These are phyloP conservation scores for Melanotaenia nigrans DNA, from an alignment of 2,797 vertebrate genomes.

Conservation along the genomic window DNA sequence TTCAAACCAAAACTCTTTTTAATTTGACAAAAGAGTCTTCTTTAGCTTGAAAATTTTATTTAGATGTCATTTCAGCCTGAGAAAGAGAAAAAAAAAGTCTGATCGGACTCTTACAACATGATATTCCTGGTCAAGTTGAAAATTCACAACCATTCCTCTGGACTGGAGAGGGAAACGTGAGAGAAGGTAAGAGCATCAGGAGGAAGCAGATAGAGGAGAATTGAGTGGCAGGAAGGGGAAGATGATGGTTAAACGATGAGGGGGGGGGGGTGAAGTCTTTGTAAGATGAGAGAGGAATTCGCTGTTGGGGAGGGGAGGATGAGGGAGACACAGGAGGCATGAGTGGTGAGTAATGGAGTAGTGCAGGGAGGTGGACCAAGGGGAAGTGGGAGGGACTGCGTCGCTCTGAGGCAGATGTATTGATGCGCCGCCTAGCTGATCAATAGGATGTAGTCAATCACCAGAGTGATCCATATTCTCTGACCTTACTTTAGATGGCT, in stretches of 20 bases:
- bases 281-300: slow-evolving; percentile 30
- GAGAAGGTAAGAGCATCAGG: slow-evolving; percentile 15
- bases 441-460: slow-evolving; percentile 73
- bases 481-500: slow-evolving; percentile 70
- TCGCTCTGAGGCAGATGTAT: slow-evolving; percentile 68
- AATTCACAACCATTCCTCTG: slow-evolving; percentile 18
- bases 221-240: slow-evolving; percentile 32
- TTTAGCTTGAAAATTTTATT: neutral
- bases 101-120: neutral
- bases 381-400: slow-evolving; percentile 33
- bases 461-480: slow-evolving; percentile 72
- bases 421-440: slow-evolving; percentile 54
- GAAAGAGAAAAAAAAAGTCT: neutral
- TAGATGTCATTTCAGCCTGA: neutral
- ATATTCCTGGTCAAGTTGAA: slow-evolving; percentile 8
- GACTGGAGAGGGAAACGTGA: slow-evolving; percentile 18
- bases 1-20: slow-evolving; percentile 1
- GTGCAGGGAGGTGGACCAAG: slow-evolving; percentile 33
- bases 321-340: slow-evolving; percentile 32
- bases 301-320: slow-evolving; percentile 19
- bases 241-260: slow-evolving; percentile 24
- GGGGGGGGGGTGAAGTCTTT: neutral
- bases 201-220: slow-evolving; percentile 42
- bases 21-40: neutral
- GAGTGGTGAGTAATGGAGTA: slow-evolving; percentile 46